Percentiles rank a stretch among this genome's conserved stretches.
Conservation (phyloP, 1,140 invertebrate species). For the Polypedilum pembai region DNA sequence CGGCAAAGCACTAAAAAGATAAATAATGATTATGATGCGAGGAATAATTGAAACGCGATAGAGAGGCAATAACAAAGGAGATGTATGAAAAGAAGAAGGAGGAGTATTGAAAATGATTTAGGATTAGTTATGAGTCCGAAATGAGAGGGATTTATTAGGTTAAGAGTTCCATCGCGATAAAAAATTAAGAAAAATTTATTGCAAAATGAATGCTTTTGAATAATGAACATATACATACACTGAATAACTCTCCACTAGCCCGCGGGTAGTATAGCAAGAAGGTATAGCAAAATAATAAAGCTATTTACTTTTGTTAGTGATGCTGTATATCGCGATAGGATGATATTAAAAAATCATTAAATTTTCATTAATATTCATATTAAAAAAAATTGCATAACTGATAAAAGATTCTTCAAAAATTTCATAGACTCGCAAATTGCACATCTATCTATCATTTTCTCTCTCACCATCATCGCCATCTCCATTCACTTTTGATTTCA, state of each 20-base stretch:
- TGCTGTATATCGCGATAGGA: neutral
- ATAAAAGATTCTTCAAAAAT: neutral
- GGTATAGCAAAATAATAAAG: neutral
- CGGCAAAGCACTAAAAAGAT: too few species aligned
- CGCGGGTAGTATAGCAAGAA: neutral
- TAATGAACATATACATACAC: too few species aligned
- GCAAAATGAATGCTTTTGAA: too few species aligned
- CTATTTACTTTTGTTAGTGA: neutral
- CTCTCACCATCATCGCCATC: neutral
- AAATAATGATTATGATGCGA: neutral
- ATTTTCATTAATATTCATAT: too few species aligned
- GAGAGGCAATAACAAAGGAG: neutral
- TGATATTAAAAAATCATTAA: too few species aligned
- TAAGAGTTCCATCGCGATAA: neutral
- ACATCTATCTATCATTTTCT: neutral
- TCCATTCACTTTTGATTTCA: constrained; percentile 5
- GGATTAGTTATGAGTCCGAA: neutral
- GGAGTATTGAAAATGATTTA: neutral
- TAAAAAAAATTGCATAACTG: neutral
- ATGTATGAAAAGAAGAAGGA: neutral
- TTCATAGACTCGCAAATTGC: too few species aligned
- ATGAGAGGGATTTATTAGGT: neutral
- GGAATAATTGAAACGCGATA: neutral
- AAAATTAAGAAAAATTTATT: too few species aligned
- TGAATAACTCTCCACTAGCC: neutral